These are phyloP conservation scores for Rallus crepitans DNA, from an alignment of 2,797 vertebrate genomes.

Conservation along the genomic window DNA sequence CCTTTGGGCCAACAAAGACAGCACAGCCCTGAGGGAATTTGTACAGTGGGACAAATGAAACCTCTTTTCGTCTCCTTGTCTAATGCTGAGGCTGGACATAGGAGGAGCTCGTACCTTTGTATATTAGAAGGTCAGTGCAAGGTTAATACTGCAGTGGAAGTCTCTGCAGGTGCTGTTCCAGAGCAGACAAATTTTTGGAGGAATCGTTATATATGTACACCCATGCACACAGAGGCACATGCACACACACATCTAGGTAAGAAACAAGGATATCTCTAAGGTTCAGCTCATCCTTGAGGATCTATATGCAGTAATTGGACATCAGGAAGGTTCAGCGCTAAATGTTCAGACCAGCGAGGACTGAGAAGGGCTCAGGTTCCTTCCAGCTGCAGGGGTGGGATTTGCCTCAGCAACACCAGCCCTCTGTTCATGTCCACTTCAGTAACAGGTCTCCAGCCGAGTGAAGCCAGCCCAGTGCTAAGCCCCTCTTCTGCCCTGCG, in stretches of 20 bases:
- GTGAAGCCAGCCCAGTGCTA: not conserved
- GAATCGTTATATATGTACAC: not conserved
- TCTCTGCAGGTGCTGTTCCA: not conserved
- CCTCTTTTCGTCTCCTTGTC: not conserved
- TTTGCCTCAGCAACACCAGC: not conserved
- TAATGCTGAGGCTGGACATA: not conserved
- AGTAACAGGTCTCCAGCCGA: not conserved
- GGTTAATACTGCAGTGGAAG: constrained; percentile 9
- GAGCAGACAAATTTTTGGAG: not conserved
- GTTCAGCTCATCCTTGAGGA: not conserved
- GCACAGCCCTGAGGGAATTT: not conserved
- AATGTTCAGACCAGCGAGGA: not conserved
- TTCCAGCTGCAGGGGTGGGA: not conserved
- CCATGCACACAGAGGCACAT: not conserved
- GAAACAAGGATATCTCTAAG: not conserved
- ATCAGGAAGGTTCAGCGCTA: not conserved
- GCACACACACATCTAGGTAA: not conserved
- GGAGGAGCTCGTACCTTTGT: not conserved
- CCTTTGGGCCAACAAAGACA: not conserved
- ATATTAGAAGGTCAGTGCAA: not conserved
- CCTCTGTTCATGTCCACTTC: not conserved
- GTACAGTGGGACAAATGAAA: not conserved
- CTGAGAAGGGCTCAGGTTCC: not conserved
- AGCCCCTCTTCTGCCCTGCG: not conserved
- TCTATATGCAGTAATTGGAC: not conserved